Evolutionary conservation across 2,113 vertebrate genomes (phyloP).

Genomic region (Pristiophorus japonicus): DNA sequence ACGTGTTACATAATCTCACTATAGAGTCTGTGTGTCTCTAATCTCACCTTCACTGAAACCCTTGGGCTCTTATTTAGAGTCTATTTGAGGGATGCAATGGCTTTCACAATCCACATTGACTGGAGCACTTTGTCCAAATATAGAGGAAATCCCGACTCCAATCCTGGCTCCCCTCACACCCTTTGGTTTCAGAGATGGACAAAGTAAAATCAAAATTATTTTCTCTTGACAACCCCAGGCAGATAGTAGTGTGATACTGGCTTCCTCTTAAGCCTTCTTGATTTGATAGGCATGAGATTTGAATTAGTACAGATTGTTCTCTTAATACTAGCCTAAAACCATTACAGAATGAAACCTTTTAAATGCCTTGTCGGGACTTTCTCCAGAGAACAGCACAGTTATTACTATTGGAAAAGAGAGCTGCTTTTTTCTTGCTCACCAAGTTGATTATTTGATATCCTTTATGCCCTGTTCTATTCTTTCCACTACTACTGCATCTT

Average conservation of each 20-base stretch:
- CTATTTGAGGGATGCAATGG: not conserved
- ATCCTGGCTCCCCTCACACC: not conserved
- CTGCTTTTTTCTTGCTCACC: not conserved
- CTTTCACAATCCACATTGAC: not conserved
- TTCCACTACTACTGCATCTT: not conserved
- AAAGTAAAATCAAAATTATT: not conserved
- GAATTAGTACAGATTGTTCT: not conserved
- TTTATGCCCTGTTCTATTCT: not conserved
- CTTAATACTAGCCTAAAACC: not conserved
- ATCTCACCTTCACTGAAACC: not conserved
- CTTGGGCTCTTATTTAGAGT: not conserved
- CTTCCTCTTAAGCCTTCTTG: not conserved
- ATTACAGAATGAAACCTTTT: not conserved
- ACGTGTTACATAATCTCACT: not conserved
- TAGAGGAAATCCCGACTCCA: not conserved
- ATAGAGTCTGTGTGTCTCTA: not conserved
- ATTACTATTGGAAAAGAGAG: not conserved
- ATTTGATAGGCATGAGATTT: not conserved
- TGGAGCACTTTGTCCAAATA: not conserved
- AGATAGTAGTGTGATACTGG: not conserved
- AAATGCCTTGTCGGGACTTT: not conserved
- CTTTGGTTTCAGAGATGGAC: not conserved
- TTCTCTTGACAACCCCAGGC: not conserved
- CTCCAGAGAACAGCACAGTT: not conserved
- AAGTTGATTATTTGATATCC: not conserved